Evolutionary conservation across 2,113 vertebrate species (phyloP).

Genomic region (Leucoraja erinaceus): DNA sequence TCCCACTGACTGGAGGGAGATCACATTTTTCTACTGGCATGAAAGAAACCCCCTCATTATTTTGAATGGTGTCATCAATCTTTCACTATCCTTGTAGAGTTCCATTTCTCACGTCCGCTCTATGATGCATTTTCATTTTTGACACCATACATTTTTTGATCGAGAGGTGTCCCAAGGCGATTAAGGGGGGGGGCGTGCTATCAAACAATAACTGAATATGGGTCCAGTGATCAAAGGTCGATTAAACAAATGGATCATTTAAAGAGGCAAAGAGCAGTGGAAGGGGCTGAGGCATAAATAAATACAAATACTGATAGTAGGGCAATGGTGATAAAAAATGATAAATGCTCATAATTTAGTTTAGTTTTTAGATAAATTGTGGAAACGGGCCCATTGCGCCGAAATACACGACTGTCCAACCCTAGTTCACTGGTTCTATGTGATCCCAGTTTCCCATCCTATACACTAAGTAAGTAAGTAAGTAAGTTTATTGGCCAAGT

Average conservation of each 20-base stretch:
- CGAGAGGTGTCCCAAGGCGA: not conserved
- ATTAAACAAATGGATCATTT: not conserved
- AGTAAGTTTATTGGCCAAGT: too few species aligned
- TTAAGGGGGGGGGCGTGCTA: not conserved
- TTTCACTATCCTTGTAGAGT: not conserved
- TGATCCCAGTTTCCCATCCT: too few species aligned
- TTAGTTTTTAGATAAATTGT: too few species aligned
- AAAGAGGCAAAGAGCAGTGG: not conserved
- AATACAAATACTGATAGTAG: not conserved
- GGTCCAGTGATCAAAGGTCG: not conserved
- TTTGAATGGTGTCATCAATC: not conserved
- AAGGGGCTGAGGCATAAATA: not conserved
- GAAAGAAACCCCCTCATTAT: not conserved
- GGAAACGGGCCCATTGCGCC: too few species aligned
- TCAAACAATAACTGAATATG: not conserved
- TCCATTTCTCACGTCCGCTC: not conserved
- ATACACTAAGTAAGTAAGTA: too few species aligned
- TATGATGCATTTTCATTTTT: not conserved
- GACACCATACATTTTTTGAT: not conserved
- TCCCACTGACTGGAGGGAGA: not conserved
- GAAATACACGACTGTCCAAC: too few species aligned
- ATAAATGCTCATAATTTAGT: not conserved
- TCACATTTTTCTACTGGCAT: not conserved
- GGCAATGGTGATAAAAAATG: not conserved
- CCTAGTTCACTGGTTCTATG: too few species aligned